phyloP scores from a whole-genome alignment of 2,797 vertebrate species.

The Trachops cirrhosus region DNA sequence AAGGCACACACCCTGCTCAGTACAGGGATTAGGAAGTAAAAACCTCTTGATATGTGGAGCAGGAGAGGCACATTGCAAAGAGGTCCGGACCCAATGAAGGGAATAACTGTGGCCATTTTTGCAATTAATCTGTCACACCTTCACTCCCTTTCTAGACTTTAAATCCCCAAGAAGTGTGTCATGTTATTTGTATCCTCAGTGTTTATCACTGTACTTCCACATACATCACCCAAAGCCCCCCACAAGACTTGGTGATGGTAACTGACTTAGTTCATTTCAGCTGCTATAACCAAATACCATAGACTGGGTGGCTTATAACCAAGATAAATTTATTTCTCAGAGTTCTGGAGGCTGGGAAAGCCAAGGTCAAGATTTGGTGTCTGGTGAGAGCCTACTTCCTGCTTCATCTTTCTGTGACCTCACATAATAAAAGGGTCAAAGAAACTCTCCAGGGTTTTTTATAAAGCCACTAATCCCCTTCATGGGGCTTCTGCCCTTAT shows the following conservation, averaged over 20 bases:
- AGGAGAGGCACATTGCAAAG: neutral
- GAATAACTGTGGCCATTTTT: neutral
- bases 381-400: neutral
- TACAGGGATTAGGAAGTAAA: neutral
- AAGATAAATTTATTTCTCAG: neutral
- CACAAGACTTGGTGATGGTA: neutral
- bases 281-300: neutral
- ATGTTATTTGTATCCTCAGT: neutral
- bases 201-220: neutral
- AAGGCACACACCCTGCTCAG: neutral
- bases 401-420: neutral
- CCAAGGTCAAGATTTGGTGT: neutral
- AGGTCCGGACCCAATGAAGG: neutral
- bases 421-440: neutral
- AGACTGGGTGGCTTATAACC: neutral
- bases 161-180: neutral
- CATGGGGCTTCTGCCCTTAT: neutral
- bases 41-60: neutral
- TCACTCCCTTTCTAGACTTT: neutral
- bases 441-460: neutral
- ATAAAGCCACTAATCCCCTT: neutral
- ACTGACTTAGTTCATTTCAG: neutral
- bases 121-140: neutral
- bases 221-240: neutral
- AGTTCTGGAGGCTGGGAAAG: neutral